Percentiles rank a stretch among this genome's conserved stretches.
Evolutionary conservation across 23 tunicate species (phyloP).

Genomic region (Halocynthia roretzi): DNA sequence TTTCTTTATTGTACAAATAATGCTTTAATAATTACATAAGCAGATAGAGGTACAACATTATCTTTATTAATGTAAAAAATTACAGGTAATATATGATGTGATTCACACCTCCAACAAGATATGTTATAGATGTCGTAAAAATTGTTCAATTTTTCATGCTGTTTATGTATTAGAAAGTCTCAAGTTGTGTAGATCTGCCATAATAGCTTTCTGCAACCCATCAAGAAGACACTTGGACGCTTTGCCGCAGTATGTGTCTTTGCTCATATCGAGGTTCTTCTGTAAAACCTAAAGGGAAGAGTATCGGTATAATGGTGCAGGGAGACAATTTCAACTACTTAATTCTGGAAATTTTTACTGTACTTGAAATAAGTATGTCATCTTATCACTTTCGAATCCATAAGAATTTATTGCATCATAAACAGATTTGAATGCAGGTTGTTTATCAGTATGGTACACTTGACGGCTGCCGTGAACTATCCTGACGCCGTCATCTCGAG

Average conservation of each 20-base stretch:
- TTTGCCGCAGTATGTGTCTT: constrained; percentile 14
- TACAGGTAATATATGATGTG: too few species aligned
- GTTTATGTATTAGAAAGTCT: too few species aligned
- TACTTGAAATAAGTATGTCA: neutral
- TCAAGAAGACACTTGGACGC: neutral
- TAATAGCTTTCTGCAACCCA: neutral
- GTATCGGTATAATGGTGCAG: neutral
- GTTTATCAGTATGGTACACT: constrained; percentile 75
- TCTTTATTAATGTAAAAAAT: too few species aligned
- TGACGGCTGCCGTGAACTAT: constrained; percentile 73
- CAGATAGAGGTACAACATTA: too few species aligned
- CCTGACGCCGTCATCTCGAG: constrained; percentile 26
- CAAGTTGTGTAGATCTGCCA: too few species aligned
- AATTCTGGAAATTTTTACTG: neutral
- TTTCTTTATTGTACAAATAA: too few species aligned
- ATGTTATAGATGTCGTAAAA: too few species aligned
- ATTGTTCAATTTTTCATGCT: too few species aligned
- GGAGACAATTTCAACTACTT: neutral
- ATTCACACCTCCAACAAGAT: too few species aligned
- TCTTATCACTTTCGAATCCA: constrained; percentile 24
- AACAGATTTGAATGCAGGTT: constrained; percentile 60
- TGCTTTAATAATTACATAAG: too few species aligned
- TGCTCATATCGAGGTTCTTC: neutral
- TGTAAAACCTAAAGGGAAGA: neutral
- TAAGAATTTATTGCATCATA: constrained; percentile 40